A percentile compares a stretch with the other conserved stretches of the same genome.
Conservation (phyloP, 2,888 invertebrate species). For the Standfussiana lucernea region DNA sequence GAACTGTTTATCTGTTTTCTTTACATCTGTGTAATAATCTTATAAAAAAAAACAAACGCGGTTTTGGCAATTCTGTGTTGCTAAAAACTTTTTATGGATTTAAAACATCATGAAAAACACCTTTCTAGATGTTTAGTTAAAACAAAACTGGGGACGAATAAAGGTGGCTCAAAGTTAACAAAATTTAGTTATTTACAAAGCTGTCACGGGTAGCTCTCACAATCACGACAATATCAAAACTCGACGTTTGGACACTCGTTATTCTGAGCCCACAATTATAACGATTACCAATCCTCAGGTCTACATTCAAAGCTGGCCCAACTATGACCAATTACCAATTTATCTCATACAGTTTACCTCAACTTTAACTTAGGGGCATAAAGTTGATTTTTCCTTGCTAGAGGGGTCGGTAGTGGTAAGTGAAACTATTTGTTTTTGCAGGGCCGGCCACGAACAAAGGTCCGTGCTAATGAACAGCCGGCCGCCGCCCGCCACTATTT, state of each 20-base stretch:
- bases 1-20: not conserved
- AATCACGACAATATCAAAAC: slow-evolving; percentile 36
- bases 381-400: slow-evolving; percentile 35
- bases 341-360: not conserved
- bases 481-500: slow-evolving; percentile 65
- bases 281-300: slow-evolving; percentile 69
- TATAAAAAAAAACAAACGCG: no score
- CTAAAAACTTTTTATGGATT: not conserved
- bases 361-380: not conserved
- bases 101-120: not conserved
- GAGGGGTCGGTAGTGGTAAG: slow-evolving; percentile 20
- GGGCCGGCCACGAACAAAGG: slow-evolving; percentile 72
- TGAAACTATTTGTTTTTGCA: slow-evolving; percentile 69
- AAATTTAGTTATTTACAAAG: slow-evolving; percentile 12
- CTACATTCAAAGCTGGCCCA: slow-evolving; percentile 60
- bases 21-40: not conserved
- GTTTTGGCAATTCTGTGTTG: not conserved
- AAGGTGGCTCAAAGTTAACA: not conserved
- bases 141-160: not conserved
- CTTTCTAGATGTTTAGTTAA: no score
- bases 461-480: slow-evolving; percentile 73
- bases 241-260: slow-evolving; percentile 48
- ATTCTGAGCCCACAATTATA: slow-evolving; percentile 67
- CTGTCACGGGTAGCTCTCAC: slow-evolving; percentile 23
- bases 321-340: slow-evolving; percentile 47